These are phyloP conservation scores for Dendrolimus kikuchii DNA, from an alignment of 1,140 invertebrate species.

Conservation along the genomic window DNA sequence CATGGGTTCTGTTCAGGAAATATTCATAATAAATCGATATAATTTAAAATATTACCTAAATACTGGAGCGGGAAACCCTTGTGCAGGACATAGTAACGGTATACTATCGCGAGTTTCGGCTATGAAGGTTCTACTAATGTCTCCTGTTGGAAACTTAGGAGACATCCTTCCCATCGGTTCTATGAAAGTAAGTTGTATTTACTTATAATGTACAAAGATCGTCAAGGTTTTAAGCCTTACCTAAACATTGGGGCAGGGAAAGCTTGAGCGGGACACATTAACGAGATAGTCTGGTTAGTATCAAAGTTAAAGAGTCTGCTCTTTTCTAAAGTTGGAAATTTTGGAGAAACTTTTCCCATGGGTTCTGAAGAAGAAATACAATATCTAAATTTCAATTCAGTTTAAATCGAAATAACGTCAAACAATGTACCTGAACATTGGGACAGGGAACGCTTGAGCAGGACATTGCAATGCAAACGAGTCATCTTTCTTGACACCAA, in stretches of 20 bases:
- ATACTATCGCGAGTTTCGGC: slow-evolving; percentile 30
- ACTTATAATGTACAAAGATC: neutral
- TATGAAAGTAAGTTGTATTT: slow-evolving; percentile 37
- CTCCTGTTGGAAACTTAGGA: slow-evolving; percentile 75
- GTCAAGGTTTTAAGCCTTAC: slow-evolving; percentile 43
- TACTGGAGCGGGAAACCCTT: slow-evolving; percentile 75
- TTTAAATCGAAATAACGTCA: slow-evolving; percentile 1
- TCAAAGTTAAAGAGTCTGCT: slow-evolving; percentile 73
- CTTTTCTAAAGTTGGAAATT: slow-evolving; percentile 78
- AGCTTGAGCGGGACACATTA: slow-evolving; percentile 73
- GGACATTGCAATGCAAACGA: slow-evolving; percentile 77
- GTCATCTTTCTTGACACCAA: slow-evolving; percentile 53
- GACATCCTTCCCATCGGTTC: slow-evolving; percentile 76
- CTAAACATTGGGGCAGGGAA: slow-evolving; percentile 77
- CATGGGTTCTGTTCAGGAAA: slow-evolving; percentile 71
- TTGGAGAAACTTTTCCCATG: slow-evolving; percentile 76
- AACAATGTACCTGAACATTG: slow-evolving; percentile 77
- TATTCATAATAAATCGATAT: slow-evolving; percentile 13
- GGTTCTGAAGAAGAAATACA: slow-evolving; percentile 47
- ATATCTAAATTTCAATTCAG: neutral
- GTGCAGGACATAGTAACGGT: slow-evolving; percentile 73
- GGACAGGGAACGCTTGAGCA: slow-evolving; percentile 80
- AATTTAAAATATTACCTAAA: slow-evolving; percentile 71
- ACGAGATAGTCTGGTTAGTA: slow-evolving; percentile 41
- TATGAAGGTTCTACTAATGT: slow-evolving; percentile 55